These are phyloP conservation scores for Campaea margaritaria DNA, from an alignment of 2,888 invertebrate genomes.

Conservation along the genomic window DNA sequence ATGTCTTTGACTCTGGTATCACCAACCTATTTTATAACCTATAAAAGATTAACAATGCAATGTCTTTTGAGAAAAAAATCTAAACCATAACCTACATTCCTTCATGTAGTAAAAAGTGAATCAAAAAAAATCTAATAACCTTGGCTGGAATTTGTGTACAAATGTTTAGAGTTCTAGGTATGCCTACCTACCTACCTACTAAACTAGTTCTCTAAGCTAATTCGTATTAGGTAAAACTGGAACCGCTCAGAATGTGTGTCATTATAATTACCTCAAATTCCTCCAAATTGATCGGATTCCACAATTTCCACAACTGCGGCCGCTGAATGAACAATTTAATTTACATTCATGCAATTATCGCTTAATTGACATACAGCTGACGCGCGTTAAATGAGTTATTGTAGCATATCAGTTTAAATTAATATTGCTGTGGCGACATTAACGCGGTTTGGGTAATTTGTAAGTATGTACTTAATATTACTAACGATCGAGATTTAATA, in stretches of 20 bases:
- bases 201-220: constrained; percentile 4
- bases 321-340: constrained; percentile 64
- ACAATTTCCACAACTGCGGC: constrained; percentile 36
- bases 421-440: constrained; percentile 23
- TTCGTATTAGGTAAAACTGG: constrained; percentile 1
- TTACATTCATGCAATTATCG: constrained; percentile 52
- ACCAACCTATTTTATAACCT: too few relatives aligned
- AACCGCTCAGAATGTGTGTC: constrained; percentile 20
- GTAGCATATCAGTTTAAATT: constrained; percentile 32
- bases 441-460: background rate
- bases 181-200: background rate
- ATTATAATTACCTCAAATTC: constrained; percentile 48
- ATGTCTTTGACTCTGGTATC: too few relatives aligned
- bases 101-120: too few relatives aligned
- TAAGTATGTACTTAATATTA: too few relatives aligned
- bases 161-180: constrained; percentile 1
- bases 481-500: too few relatives aligned
- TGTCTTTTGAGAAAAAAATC: too few relatives aligned
- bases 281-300: constrained; percentile 63
- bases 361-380: constrained; percentile 49
- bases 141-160: constrained; percentile 1
- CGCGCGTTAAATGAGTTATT: constrained; percentile 43
- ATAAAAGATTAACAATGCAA: too few relatives aligned
- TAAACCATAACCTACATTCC: too few relatives aligned
- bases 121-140: background rate